These are phyloP conservation scores for Ostrea edulis DNA, from an alignment of 1,140 invertebrate genomes.

Conservation along the genomic window DNA sequence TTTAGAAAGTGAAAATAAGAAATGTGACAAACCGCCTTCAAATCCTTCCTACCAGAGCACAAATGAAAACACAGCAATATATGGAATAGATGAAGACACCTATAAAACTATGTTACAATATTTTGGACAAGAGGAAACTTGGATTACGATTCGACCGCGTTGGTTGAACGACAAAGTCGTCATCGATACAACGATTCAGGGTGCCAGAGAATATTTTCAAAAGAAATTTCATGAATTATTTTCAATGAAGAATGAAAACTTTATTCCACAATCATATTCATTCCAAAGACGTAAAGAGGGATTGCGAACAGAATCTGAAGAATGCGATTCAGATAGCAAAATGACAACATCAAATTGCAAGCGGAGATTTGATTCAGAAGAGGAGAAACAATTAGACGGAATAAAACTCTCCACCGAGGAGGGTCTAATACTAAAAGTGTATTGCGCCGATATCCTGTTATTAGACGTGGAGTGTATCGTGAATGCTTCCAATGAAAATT, in stretches of 20 bases:
- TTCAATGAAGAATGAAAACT: not conserved
- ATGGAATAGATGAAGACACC: not conserved
- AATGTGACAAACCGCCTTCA: not conserved
- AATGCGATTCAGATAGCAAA: too few species aligned
- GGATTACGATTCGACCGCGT: not conserved
- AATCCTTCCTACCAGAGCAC: not conserved
- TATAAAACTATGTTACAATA: not conserved
- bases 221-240: not conserved
- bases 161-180: not conserved
- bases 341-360: too few species aligned
- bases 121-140: not conserved
- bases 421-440: not conserved
- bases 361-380: too few species aligned
- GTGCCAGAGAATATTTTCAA: not conserved
- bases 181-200: not conserved
- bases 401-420: not conserved
- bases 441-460: not conserved
- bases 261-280: not conserved
- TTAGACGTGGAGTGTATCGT: not conserved
- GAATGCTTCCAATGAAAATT: not conserved
- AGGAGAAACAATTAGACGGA: too few species aligned
- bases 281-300: not conserved
- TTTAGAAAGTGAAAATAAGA: not conserved
- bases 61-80: not conserved
- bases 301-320: too few species aligned